Percentiles rank a stretch among this genome's conserved stretches.
Conservation (phyloP, 2,888 invertebrate species). For the Elysia crispata region DNA sequence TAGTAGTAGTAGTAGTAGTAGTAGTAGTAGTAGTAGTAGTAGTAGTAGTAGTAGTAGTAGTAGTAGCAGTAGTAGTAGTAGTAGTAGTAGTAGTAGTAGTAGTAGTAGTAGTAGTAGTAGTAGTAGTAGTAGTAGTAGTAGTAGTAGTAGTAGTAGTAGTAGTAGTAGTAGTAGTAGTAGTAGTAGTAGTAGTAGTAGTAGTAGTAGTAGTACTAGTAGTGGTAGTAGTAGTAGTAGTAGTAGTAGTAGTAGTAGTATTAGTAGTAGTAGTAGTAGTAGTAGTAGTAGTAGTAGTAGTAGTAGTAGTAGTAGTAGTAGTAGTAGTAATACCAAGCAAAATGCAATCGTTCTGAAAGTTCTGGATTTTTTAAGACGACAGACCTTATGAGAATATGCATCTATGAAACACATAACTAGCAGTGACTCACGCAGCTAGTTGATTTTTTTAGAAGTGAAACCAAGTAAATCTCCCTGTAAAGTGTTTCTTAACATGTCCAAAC, state of each 20-base stretch:
- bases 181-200: conserved; percentile 37
- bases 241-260: no score
- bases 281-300: conserved; percentile 28
- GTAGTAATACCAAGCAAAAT: background rate
- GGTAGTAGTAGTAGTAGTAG: no score
- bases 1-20: no score
- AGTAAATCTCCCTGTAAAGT: no score
- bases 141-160: conserved; percentile 43
- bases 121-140: conserved; percentile 47
- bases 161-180: conserved; percentile 37
- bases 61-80: conserved; percentile 36
- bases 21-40: conserved; percentile 11
- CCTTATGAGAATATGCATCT: no score
- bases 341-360: background rate
- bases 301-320: conserved; percentile 32
- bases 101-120: conserved; percentile 44
- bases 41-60: conserved; percentile 20
- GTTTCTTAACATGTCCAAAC: no score
- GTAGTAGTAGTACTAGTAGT: conserved; percentile 30
- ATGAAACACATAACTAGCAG: no score
- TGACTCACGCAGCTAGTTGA: no score
- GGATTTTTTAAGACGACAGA: background rate
- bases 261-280: conserved; percentile 27
- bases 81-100: conserved; percentile 45
- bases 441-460: no score